Evolutionary conservation across 2,797 vertebrate genomes (phyloP), one percentile per base, ranked within the genome.

Genomic region (Microhierax caerulescens): DNA sequence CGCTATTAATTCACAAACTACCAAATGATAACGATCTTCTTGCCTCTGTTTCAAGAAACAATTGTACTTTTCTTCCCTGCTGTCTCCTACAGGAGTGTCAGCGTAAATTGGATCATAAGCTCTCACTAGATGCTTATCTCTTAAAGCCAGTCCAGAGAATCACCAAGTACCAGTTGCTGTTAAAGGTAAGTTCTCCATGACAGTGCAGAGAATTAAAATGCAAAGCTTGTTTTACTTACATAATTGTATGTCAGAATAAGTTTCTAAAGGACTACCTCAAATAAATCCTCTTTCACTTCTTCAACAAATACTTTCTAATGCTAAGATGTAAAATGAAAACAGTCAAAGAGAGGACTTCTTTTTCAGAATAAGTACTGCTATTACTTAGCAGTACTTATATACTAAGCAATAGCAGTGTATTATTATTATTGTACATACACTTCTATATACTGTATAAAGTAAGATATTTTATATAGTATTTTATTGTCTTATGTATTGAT

Each of bases 61-160:
- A 25, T 25, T 56, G 19, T 63, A 39, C 81, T 90, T 95, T 57
- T 93, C 86, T 90, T 86, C 27, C 9, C 1, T n/a, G 37, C 57
- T 85, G 9, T 90, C 57, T 93, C 25, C 67, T 95, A 54, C 97
- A 99, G 99, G 99, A 99, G 88, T 99, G 99, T 87, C 99, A 99
- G 91, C 99, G 99, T 97, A 99, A 99, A 86, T 79, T 99, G 97
- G 99, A 99, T 94, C 99, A 99, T 96, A 99, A 99, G 27, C 98
- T 99, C 30, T 99, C 99, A 2, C 98, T 99, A 96, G 99, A 99
- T 97, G 99, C 99, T 13, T 99, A 99, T 97, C 98, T 99, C 39
- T 97, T 99, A 95, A 99, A 99, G 96, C 99, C 99, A 11, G 99
- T 99, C 63, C 99, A 99, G 97, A 99, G 99, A 95, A 99, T 99